A percentile compares a stretch with the other conserved stretches of the same genome.
phyloP scores from a whole-genome alignment of 2,797 vertebrate species.

The Scolopax rusticola region DNA sequence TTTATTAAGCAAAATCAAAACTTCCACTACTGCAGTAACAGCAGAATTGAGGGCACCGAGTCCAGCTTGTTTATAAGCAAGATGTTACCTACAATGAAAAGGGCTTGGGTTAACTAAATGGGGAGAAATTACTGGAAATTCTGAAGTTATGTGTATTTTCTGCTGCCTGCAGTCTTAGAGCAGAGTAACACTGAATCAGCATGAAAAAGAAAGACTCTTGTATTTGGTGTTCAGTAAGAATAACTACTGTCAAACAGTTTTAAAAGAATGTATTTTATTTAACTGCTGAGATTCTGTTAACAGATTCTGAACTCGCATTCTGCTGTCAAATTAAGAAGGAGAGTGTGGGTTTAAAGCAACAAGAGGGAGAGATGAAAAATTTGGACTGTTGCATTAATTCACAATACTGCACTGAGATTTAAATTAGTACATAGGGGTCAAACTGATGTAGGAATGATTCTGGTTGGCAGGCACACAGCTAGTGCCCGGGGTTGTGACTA shows the following conservation, averaged over 20 bases:
- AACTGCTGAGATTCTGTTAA: neutral
- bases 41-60: neutral
- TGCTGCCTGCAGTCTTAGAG: neutral
- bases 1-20: neutral
- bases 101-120: neutral
- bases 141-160: neutral
- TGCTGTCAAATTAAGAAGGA: neutral
- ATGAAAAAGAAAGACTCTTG: neutral
- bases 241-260: neutral
- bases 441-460: neutral
- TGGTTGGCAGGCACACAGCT: neutral
- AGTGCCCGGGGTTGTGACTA: neutral
- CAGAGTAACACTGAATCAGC: neutral
- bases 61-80: neutral
- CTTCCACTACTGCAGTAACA: neutral
- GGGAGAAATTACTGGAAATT: neutral
- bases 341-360: neutral
- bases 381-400: neutral
- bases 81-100: neutral
- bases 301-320: neutral
- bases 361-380: neutral
- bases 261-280: neutral
- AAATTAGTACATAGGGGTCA: neutral
- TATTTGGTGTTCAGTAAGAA: neutral
- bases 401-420: neutral